Base-by-base conservation (phyloP, 2,888 invertebrate genomes). In the Petrolisthes cinctipes region DNA sequence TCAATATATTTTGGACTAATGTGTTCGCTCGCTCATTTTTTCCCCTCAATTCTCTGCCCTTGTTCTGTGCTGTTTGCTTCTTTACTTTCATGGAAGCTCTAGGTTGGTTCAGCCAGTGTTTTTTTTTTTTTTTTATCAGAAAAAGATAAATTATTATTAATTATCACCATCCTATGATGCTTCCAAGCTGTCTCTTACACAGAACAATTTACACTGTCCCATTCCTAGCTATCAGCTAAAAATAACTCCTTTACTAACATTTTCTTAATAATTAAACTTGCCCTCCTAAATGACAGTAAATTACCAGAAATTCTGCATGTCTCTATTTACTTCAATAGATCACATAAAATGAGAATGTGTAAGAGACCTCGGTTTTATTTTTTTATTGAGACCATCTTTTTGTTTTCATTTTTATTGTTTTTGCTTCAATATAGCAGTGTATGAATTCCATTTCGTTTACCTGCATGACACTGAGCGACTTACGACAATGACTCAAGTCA, bases 161-260 rank as follows among this genome's bases (percentile, higher is more conserved):
- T 57, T 76, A 57, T 79, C 68, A 87, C 86, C 86, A 87, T 87
- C 86, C 86, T 87, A 87, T 83, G 71, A 79, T 83, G 86, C 86
- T 82, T 89, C 87, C 87, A 85, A 86, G 80, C 89, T 89, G 89
- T 89, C 89, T 89, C 89, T 89, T 89, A 89, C 89, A 86, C 89
- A 88, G 76, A 85, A 88, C 88, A 85, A 85, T 82, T 73, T 78
- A 82, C 88, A 88, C 86, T 78, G 86, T 87, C 83, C 86, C 83
- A 83, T 87, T 87, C 86, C 86, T 68, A 78, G 78, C 83, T 83
- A 57, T 87, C 83, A 73, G 79, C 83, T 73, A 73, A 83, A 83
- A 51, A 83, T 87, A 83, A 83, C 83, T 80, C 83, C 80, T 87
- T 83, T 83, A 87, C 83, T 87, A 87, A 87, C 68, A 20, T 83